These are phyloP conservation scores for Vulpes vulpes DNA, from an alignment of 2,113 vertebrate species.

Conservation along the genomic window DNA sequence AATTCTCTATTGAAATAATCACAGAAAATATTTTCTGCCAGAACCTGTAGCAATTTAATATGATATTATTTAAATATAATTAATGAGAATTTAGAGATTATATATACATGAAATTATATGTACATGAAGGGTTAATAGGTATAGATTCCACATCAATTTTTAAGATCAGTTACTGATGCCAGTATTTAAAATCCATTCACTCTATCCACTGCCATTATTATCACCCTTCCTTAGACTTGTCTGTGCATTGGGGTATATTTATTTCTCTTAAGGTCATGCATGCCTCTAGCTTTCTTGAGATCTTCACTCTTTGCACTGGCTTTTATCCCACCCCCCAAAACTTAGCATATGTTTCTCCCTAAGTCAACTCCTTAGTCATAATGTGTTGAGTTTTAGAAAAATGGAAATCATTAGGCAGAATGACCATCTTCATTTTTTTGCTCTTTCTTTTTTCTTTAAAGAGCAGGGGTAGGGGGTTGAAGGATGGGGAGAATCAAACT, in stretches of 20 bases:
- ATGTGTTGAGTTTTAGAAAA: not conserved
- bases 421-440: not conserved
- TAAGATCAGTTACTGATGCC: not conserved
- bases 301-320: not conserved
- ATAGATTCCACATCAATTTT: not conserved
- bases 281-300: not conserved
- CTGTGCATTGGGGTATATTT: not conserved
- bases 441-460: not conserved
- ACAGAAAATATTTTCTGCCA: not conserved
- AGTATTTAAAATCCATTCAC: not conserved
- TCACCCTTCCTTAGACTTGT: not conserved
- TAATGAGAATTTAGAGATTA: not conserved
- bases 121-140: not conserved
- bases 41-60: not conserved
- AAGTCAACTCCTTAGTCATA: not conserved
- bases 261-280: not conserved
- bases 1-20: not conserved
- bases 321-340: not conserved
- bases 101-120: not conserved
- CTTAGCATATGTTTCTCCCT: not conserved
- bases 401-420: not conserved
- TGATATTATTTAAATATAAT: not conserved
- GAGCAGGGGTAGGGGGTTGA: not conserved
- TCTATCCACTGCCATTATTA: not conserved
- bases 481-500: not conserved